Base-by-base conservation (phyloP, 2,888 invertebrate genomes). In the Ischnus inquisitorius region DNA sequence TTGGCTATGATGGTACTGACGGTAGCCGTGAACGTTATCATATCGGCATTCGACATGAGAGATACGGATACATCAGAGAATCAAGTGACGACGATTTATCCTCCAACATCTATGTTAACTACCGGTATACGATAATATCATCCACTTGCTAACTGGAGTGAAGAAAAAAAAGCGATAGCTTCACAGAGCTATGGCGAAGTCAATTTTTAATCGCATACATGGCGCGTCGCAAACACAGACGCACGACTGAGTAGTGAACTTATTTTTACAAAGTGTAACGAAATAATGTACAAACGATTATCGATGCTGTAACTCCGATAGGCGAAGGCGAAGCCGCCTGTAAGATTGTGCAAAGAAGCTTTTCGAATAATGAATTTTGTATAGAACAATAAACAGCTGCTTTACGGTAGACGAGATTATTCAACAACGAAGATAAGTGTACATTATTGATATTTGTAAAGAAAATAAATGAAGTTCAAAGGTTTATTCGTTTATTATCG, bases 21-120 rank as follows among this genome's bases (percentile, higher is more conserved):
- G 83, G 95, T 96, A 83, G 94, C 95, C 12, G 92, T 95, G 12
- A 96, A 96, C 90, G 93, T 96, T 67, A 89, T 96, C 22, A 95
- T 96, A 87, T 95, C 95, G 86, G 94, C 95, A 74, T 96, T 96
- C 92, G 95, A 95, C 90, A 94, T 95, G 90, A 72, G 80, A 6
- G 72, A 62, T 41, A 62, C 19, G 12, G 62, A 79, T 57, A 0
- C 6, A 6, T 8, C 34, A 2, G 34, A 34, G 34, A 34, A 4
- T 6, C 34, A 34, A 34, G 8, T 0, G 8, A 34, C 34, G 34
- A 34, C 34, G 34, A 34, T 4, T 34, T 34, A 34, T 22, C 3
- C 62, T n/a, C n/a, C n/a, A n/a, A n/a, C n/a, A n/a, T n/a, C n/a
- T 8, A 41, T 1, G 25, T 4, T 48, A 5, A 5, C 57, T 12